These are phyloP conservation scores for Tragelaphus buxtoni DNA, from an alignment of 2,113 vertebrate genomes.

Conservation along the genomic window DNA sequence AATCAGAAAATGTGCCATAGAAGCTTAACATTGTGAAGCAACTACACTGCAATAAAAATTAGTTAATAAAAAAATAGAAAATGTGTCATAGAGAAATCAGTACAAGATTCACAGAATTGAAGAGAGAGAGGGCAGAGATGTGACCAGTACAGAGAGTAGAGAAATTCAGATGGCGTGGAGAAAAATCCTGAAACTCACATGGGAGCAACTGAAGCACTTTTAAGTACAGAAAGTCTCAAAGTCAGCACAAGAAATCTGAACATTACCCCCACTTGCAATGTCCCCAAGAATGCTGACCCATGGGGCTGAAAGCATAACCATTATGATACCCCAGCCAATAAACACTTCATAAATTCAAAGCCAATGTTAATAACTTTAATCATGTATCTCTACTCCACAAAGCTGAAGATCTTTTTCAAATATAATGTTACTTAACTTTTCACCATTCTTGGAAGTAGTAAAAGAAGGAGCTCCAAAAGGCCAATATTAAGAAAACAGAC, in stretches of 20 bases:
- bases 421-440: background rate
- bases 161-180: background rate
- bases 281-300: background rate
- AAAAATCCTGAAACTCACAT: background rate
- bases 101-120: background rate
- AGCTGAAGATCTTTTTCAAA: background rate
- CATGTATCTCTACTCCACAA: background rate
- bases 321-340: background rate
- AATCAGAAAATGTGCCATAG: background rate
- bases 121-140: background rate
- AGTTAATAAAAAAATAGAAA: background rate
- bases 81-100: background rate
- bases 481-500: background rate
- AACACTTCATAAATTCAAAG: background rate
- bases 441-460: background rate
- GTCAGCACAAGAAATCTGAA: background rate
- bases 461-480: background rate
- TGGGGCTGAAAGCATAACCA: background rate
- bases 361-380: constrained; percentile 6
- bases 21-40: background rate
- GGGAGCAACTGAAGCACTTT: background rate
- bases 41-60: background rate
- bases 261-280: background rate
- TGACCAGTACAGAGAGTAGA: background rate
- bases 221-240: background rate